Conservation (phyloP, 2,888 invertebrate genomes). For the Quadriops clusia region DNA sequence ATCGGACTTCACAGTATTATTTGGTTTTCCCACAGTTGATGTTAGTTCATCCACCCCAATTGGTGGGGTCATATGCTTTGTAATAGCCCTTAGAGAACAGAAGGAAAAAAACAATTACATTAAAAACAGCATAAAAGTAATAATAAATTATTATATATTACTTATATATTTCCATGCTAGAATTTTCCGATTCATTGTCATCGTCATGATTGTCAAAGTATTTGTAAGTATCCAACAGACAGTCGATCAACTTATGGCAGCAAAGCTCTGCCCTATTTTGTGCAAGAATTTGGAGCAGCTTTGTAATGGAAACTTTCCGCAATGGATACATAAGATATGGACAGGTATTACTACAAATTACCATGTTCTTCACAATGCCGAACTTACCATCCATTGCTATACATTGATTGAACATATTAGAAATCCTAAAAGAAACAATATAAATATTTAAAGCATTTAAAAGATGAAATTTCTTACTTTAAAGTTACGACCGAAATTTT, state of each 20-base stretch:
- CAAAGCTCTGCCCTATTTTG: constrained; percentile 57
- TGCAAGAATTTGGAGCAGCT: constrained; percentile 61
- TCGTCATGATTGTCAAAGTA: constrained; percentile 44
- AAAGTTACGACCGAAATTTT: constrained; percentile 45
- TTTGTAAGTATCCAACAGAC: constrained; percentile 53
- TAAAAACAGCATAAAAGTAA: too few species aligned
- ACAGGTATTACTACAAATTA: constrained; percentile 64
- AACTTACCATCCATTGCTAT: constrained; percentile 46
- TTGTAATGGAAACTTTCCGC: constrained; percentile 59
- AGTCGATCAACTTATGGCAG: constrained; percentile 59
- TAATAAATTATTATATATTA: constrained; percentile 27
- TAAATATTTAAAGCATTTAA: constrained; percentile 4
- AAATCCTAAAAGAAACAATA: constrained; percentile 38
- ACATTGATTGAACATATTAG: constrained; percentile 49
- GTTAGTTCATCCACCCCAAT: constrained; percentile 33
- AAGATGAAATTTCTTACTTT: constrained; percentile 33
- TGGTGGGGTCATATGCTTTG: constrained; percentile 58
- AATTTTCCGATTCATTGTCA: constrained; percentile 45
- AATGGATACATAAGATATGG: constrained; percentile 58
- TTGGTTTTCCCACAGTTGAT: constrained; percentile 36
- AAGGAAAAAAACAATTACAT: constrained; percentile 8
- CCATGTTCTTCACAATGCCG: constrained; percentile 43
- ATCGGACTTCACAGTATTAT: constrained; percentile 36
- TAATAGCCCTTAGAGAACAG: constrained; percentile 53
- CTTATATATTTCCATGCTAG: constrained; percentile 63